Evolutionary conservation across 2,797 vertebrate species (phyloP).

Genomic region (Cyclura pinguis): DNA sequence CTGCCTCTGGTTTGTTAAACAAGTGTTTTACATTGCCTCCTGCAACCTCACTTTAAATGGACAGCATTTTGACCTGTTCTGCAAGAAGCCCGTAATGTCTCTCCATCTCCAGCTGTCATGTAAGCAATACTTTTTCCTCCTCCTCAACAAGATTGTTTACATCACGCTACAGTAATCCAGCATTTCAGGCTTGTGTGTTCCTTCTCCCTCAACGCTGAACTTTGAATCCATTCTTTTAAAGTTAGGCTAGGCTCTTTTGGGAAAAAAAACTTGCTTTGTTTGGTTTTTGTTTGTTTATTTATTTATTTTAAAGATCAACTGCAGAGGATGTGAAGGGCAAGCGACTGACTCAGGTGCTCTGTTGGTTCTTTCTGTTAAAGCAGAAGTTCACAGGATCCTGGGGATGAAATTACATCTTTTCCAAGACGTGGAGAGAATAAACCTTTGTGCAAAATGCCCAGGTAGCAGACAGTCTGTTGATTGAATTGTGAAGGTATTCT

Average conservation of each 20-base stretch:
- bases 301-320: constrained; percentile 53
- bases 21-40: constrained; percentile 46
- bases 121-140: constrained; percentile 57
- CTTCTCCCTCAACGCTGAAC: constrained; percentile 17
- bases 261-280: no score
- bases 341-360: constrained; percentile 46
- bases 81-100: constrained; percentile 43
- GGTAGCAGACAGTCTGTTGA: constrained; percentile 68
- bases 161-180: constrained; percentile 59
- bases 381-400: constrained; percentile 63
- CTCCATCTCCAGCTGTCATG: constrained; percentile 45
- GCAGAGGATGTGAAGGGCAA: constrained; percentile 53
- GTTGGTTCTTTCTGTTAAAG: constrained; percentile 71
- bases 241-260: neutral
- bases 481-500: constrained; percentile 59
- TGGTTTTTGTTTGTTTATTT: neutral
- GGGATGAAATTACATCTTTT: constrained; percentile 82
- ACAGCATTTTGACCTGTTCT: constrained; percentile 36
- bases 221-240: constrained; percentile 54
- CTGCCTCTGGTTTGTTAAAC: constrained; percentile 36
- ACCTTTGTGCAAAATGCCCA: constrained; percentile 63
- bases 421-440: constrained; percentile 64
- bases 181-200: constrained; percentile 40
- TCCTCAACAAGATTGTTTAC: constrained; percentile 58
- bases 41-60: constrained; percentile 50